Conservation (phyloP, 2,888 invertebrate species). For the Agrenia bidenticulata region DNA sequence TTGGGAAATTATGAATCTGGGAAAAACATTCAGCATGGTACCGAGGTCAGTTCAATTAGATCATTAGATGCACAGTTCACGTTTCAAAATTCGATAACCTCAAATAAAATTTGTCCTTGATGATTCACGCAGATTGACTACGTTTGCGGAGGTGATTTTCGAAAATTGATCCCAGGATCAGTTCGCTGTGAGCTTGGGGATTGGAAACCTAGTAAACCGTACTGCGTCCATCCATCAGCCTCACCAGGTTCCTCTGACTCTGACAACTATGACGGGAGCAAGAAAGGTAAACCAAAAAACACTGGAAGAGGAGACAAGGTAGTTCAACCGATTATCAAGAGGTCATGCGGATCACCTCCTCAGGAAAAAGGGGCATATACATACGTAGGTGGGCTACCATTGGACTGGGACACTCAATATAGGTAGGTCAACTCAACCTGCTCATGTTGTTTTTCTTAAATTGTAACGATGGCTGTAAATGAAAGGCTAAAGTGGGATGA, state of each 20-base stretch:
- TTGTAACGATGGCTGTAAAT: too few relatives aligned
- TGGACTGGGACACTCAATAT: conserved; percentile 64
- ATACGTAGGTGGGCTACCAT: conserved; percentile 67
- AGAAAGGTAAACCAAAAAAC: background rate
- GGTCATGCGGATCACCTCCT: conserved; percentile 67
- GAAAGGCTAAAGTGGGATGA: too few relatives aligned
- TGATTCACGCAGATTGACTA: conserved; percentile 46
- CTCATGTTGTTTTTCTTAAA: too few relatives aligned
- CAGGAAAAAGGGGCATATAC: conserved; percentile 75
- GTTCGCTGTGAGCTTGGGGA: conserved; percentile 70
- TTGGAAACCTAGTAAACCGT: conserved; percentile 77
- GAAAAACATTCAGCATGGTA: conserved; percentile 74
- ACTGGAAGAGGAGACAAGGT: background rate
- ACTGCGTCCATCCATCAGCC: conserved; percentile 59
- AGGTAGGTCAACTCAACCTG: conserved; percentile 43
- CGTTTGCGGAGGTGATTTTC: conserved; percentile 44
- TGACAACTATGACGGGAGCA: too few relatives aligned
- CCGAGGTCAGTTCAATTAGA: conserved; percentile 64
- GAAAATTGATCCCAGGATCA: conserved; percentile 42
- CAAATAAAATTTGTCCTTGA: background rate
- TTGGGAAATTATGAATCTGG: conserved; percentile 76
- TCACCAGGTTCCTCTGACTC: conserved; percentile 18
- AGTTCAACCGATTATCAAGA: conserved; percentile 15
- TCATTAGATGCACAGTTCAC: too few relatives aligned
- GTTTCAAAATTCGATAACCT: too few relatives aligned